phyloP scores from a whole-genome alignment of 2,888 invertebrate species.

The Erynnis tages region DNA sequence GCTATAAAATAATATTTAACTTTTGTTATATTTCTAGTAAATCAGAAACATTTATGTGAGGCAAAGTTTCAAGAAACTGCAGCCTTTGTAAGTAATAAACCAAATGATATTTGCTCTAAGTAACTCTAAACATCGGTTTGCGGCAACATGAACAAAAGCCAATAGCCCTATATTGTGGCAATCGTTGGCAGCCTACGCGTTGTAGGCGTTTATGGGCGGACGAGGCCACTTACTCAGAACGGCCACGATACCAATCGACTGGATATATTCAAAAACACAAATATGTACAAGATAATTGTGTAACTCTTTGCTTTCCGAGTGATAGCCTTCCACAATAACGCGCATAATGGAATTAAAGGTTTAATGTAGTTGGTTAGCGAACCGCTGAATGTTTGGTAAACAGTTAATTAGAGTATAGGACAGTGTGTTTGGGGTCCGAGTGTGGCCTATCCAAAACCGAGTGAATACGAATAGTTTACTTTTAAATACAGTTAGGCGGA shows the following conservation, averaged over 20 bases:
- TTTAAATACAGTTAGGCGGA: slow-evolving; percentile 36
- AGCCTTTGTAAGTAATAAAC: slow-evolving; percentile 1
- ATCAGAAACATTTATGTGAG: no score
- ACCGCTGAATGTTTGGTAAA: slow-evolving; percentile 1
- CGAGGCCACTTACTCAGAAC: slow-evolving; percentile 24
- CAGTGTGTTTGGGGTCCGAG: not conserved
- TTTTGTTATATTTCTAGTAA: no score
- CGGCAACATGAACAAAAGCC: slow-evolving; percentile 25
- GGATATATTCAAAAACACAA: slow-evolving; percentile 22
- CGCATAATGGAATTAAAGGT: slow-evolving; percentile 14
- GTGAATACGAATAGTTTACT: slow-evolving; percentile 18
- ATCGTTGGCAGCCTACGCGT: slow-evolving; percentile 29
- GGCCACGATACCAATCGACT: slow-evolving; percentile 24
- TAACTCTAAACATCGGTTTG: slow-evolving; percentile 14
- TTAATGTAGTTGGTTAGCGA: slow-evolving; percentile 4
- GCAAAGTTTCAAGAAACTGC: slow-evolving; percentile 1
- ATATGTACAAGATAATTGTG: slow-evolving; percentile 16
- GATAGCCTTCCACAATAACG: slow-evolving; percentile 7
- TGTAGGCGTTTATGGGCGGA: slow-evolving; percentile 29
- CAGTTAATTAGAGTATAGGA: slow-evolving; percentile 6
- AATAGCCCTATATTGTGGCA: slow-evolving; percentile 26
- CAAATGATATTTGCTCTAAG: slow-evolving; percentile 14
- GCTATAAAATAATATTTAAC: no score
- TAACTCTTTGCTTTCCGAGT: slow-evolving; percentile 13
- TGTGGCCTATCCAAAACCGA: not conserved